Evolutionary conservation across 2,888 invertebrate genomes (phyloP).

Genomic region (Nemapogon koenigi): DNA sequence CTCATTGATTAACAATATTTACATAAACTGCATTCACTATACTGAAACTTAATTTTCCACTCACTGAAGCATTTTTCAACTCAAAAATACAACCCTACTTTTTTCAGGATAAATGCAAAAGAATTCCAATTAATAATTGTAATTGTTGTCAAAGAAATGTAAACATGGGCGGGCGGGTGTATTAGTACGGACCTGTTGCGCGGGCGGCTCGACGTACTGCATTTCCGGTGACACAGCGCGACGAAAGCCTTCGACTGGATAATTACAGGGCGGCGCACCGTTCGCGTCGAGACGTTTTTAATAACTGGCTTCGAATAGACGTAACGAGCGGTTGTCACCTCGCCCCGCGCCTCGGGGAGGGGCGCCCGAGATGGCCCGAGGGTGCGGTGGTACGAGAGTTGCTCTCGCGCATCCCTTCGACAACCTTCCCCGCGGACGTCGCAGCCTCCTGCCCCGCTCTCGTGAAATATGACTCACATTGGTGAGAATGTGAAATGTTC

Average conservation of each 20-base stretch:
- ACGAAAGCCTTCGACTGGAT: slow-evolving; percentile 53
- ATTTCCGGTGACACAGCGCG: slow-evolving; percentile 48
- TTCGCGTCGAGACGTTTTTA: slow-evolving; percentile 67
- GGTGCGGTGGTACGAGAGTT: slow-evolving; percentile 19
- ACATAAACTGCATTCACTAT: too few relatives aligned
- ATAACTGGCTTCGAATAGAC: slow-evolving; percentile 65
- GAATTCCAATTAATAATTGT: too few relatives aligned
- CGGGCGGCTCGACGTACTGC: slow-evolving; percentile 61
- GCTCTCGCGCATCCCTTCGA: slow-evolving; percentile 37
- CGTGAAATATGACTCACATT: slow-evolving; percentile 8
- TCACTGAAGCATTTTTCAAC: too few relatives aligned
- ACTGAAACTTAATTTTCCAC: too few relatives aligned
- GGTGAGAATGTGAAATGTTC: slow-evolving; percentile 1
- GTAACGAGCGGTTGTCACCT: slow-evolving; percentile 66
- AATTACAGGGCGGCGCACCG: slow-evolving; percentile 65
- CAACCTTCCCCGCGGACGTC: slow-evolving; percentile 25
- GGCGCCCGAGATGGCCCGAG: slow-evolving; percentile 14
- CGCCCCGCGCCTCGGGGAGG: slow-evolving; percentile 38
- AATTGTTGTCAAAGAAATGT: too few relatives aligned
- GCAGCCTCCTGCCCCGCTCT: slow-evolving; percentile 42
- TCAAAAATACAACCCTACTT: too few relatives aligned
- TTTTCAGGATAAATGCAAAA: too few relatives aligned
- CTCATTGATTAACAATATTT: too few relatives aligned
- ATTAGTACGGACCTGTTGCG: slow-evolving; percentile 53
- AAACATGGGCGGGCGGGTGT: slow-evolving; percentile 14